Conservation (phyloP, 2,797 vertebrate genomes). For the Leucoraja ocellata region DNA sequence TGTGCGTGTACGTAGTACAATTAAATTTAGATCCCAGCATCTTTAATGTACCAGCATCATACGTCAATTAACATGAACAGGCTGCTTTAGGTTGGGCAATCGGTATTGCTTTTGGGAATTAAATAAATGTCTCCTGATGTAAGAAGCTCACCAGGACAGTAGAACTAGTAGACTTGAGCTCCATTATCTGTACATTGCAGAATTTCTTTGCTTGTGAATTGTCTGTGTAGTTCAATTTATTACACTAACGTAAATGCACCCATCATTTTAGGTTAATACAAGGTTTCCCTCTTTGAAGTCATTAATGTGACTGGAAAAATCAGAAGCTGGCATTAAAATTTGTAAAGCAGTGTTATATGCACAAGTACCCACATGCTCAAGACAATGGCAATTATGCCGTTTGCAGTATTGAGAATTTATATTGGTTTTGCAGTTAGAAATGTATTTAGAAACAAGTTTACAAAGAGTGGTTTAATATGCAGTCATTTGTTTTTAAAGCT, state of each 20-base stretch:
- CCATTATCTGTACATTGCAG: constrained; percentile 29
- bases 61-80: background rate
- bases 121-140: background rate
- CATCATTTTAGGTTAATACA: background rate
- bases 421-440: constrained; percentile 34
- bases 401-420: constrained; percentile 37
- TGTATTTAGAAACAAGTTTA: constrained; percentile 32
- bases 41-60: constrained; percentile 25
- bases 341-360: constrained; percentile 32
- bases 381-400: constrained; percentile 16
- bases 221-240: constrained; percentile 23
- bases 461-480: constrained; percentile 37
- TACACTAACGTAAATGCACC: constrained; percentile 29
- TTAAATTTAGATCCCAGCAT: background rate
- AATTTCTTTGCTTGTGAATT: constrained; percentile 14
- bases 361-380: constrained; percentile 19
- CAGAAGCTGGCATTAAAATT: constrained; percentile 10
- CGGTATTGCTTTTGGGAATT: background rate
- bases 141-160: constrained; percentile 7
- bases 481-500: constrained; percentile 34
- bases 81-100: constrained; percentile 14
- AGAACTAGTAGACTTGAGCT: constrained; percentile 16
- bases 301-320: constrained; percentile 27
- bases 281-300: background rate
- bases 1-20: constrained; percentile 13